Evolutionary conservation across 1,140 invertebrate genomes (phyloP), one percentile per base, ranked within the genome.

Genomic region (Acromyrmex charruanus): DNA sequence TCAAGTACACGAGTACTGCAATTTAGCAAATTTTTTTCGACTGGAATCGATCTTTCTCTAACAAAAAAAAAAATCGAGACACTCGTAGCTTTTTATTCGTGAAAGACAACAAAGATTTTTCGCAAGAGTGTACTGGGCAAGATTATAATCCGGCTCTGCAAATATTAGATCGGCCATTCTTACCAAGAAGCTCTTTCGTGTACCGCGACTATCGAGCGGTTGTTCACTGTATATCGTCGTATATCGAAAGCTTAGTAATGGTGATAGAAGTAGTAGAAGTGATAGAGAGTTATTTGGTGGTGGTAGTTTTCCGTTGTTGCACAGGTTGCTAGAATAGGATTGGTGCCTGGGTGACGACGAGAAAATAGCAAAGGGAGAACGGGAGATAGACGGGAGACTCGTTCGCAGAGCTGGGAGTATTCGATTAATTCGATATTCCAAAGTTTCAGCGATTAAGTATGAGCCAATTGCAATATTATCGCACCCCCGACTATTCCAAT

Each of bases 301-400:
- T 61, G 35, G 16, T 87, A 77, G 59, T 81, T 86, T 79, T 58
- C 85, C 65, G 79, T 90, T 77, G 85, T 87, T 77, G 89, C 88
- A 65, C 55, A 87, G 80, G 77, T 81, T 69, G 39, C 21, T 58
- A 35, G 79, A 89, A 89, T 89, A 85, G 55, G 89, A 35, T 77
- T 81, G 86, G 39, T 88, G 68, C 69, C 53, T 69, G 79, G 87
- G 68, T 88, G 80, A 90, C 86, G 86, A 87, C 86, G 81, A 87
- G 86, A 89, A 86, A 88, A 85, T 72, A 87, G 81, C 89, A 90
- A 74, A 77, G 61, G 55, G 58, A 58, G 35, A 63, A 66, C 69
- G 31, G 21, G 10, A 49, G 21, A 49, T 28, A 18, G 75, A 25
- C 21, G 61, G 49, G 77, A 61, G 49, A 58, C 31, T 74, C 58